Evolutionary conservation across 1,140 invertebrate genomes (phyloP).

Genomic region (Diorhabda sublineata): DNA sequence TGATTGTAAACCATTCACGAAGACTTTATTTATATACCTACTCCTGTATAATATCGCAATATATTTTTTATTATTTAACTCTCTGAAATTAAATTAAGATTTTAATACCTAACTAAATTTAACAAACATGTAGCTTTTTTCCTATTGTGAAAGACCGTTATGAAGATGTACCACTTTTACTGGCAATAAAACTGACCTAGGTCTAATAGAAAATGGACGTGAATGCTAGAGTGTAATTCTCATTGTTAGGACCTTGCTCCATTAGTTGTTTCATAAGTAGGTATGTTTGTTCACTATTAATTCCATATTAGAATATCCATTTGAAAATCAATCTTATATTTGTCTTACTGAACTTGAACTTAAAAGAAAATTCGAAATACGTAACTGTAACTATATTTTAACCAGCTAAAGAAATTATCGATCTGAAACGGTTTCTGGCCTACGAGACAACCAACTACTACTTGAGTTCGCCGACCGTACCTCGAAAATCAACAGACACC

Average conservation of each 20-base stretch:
- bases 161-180: conserved; percentile 42
- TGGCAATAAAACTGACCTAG: conserved; percentile 48
- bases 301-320: no score
- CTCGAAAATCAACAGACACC: not conserved
- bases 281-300: no score
- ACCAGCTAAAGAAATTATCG: not conserved
- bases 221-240: no score
- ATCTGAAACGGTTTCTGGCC: not conserved
- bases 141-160: conserved; percentile 1
- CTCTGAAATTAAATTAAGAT: no score
- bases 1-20: not conserved
- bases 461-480: conserved; percentile 12
- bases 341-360: conserved; percentile 9
- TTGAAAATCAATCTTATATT: no score
- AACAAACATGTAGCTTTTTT: no score
- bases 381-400: no score
- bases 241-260: no score
- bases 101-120: no score
- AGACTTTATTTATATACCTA: not conserved
- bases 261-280: no score
- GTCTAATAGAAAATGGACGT: not conserved
- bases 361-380: no score
- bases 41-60: not conserved
- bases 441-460: not conserved
- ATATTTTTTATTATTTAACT: no score